Base-by-base conservation (phyloP, 2,797 vertebrate species). In the Phylloscopus collybita region DNA sequence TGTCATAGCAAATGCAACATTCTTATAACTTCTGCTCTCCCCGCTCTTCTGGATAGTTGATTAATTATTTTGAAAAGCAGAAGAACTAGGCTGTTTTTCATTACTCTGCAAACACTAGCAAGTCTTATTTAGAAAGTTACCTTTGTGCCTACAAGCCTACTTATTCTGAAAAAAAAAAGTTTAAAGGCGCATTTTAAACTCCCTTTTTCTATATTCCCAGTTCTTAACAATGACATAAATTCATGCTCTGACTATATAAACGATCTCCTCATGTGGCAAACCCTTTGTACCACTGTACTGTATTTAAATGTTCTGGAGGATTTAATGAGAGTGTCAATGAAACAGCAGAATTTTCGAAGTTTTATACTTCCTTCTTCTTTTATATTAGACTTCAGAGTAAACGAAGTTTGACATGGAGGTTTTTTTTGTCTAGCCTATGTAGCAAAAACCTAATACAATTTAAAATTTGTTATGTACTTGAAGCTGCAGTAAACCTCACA, bases 401-500 rank as follows among this genome's bases (percentile, higher is more conserved):
- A 44, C 10, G 2, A 54, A 50, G 5, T 59, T 80, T 85, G 90
- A 86, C 32, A 47, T 0, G 2, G 51, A 88, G 12, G 96, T 97
- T 97, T 70, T 36, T 96, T 97, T 97, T 96, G 71, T 86, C 93
- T 91, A 64, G 95, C 96, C 92, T 91, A 88, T 73, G 42, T 95
- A 94, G 79, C 36, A 85, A 95, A 97, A 97, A 59, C 25, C 79
- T 94, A 93, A 96, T 95, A 81, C 57, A 96, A 92, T 95, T 97
- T 96, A 95, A 97, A 93, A 91, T 97, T 96, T 92, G 10, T 91
- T 94, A 91, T 57, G n/a, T 84, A 80, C 75, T 97, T 97, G 80
- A 97, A 96, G 88, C 65, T 87, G 80, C 92, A 95, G 95, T 97
- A 97, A 97, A 92, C 84, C 83, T 96, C 93, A 83, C 72, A 92